Conservation (phyloP, 2,888 invertebrate genomes). For the Drosophila anomalipes region DNA sequence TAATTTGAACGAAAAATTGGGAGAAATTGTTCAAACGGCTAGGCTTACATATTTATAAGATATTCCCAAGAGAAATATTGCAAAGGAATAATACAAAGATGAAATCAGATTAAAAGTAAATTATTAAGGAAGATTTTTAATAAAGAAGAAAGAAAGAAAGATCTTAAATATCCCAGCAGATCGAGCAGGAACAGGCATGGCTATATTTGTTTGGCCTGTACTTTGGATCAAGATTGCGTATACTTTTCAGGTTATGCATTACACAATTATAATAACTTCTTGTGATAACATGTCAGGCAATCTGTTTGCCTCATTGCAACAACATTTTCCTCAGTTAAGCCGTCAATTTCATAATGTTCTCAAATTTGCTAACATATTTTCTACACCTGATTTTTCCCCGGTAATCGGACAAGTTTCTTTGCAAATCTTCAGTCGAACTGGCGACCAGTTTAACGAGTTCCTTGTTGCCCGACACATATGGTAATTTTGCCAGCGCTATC, state of each 20-base stretch:
- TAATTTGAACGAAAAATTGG: neutral
- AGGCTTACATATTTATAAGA: neutral
- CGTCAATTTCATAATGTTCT: constrained; percentile 37
- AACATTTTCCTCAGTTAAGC: neutral
- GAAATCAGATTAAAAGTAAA: no score
- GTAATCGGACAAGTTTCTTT: constrained; percentile 9
- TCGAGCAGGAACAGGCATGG: neutral
- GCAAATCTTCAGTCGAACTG: constrained; percentile 36
- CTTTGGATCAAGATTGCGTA: neutral
- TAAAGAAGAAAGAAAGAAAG: no score
- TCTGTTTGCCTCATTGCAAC: constrained; percentile 2
- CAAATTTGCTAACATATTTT: constrained; percentile 36
- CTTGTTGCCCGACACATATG: constrained; percentile 29
- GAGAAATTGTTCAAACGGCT: neutral
- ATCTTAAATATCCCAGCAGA: neutral
- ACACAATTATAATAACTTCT: neutral
- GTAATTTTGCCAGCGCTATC: constrained; percentile 38
- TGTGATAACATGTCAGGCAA: neutral
- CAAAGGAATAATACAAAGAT: neutral
- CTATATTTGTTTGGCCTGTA: neutral
- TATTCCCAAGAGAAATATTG: neutral
- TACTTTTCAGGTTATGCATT: neutral
- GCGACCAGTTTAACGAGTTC: constrained; percentile 47
- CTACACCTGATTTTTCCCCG: constrained; percentile 42
- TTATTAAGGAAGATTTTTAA: neutral